A percentile compares a stretch with the other conserved stretches of the same genome.
These are phyloP conservation scores for Oreocharis arfaki DNA, from an alignment of 2,113 vertebrate genomes.

Conservation along the genomic window DNA sequence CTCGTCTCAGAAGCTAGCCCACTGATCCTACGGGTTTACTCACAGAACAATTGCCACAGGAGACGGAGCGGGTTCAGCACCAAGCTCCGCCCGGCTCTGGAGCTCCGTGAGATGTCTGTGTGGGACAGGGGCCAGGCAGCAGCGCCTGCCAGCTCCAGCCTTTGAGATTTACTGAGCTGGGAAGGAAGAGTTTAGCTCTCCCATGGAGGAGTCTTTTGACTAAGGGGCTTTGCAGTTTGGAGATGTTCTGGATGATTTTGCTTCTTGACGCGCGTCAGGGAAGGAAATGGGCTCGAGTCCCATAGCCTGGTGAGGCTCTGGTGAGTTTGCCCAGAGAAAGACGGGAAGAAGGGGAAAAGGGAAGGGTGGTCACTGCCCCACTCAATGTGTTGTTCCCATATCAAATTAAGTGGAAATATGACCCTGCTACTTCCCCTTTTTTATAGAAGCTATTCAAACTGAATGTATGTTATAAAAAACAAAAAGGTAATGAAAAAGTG, in stretches of 20 bases:
- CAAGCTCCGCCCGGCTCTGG: background rate
- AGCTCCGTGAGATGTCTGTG: background rate
- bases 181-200: background rate
- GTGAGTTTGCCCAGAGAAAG: background rate
- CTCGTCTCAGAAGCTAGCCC: background rate
- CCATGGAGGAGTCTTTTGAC: background rate
- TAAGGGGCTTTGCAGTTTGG: background rate
- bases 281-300: background rate
- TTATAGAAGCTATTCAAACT: background rate
- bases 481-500: background rate
- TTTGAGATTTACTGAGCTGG: background rate
- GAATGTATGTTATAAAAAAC: background rate
- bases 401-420: background rate
- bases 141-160: background rate
- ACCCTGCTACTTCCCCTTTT: background rate
- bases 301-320: accelerated
- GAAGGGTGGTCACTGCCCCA: background rate
- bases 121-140: background rate
- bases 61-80: background rate
- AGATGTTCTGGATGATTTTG: background rate
- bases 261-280: accelerated
- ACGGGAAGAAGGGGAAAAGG: background rate
- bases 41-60: background rate
- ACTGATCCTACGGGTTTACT: background rate
- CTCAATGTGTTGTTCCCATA: background rate